These are phyloP conservation scores for Ammospiza maritima DNA, from an alignment of 2,797 vertebrate genomes.

Conservation along the genomic window DNA sequence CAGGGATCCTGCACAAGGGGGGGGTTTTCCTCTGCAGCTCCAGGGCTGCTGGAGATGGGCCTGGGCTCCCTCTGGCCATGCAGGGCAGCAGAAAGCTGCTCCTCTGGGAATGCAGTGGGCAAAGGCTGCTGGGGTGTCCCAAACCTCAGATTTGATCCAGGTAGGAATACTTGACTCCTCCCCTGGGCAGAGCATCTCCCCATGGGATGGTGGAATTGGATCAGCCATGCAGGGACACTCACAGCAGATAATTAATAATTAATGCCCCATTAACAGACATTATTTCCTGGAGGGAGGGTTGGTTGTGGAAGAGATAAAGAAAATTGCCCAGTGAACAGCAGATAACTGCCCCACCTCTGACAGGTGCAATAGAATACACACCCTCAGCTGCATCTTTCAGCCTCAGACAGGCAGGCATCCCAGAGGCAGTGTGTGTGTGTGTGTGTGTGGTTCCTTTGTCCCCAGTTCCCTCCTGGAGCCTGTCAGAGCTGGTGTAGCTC, in stretches of 20 bases:
- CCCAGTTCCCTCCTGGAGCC: rapidly evolving
- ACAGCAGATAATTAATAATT: not conserved
- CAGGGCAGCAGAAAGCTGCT: not conserved
- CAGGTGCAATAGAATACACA: not conserved
- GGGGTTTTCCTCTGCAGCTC: not conserved
- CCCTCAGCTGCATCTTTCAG: not conserved
- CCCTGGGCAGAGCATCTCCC: not conserved
- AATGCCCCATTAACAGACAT: not conserved
- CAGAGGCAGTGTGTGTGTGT: not conserved
- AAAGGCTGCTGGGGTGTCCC: not conserved
- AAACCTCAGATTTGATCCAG: not conserved
- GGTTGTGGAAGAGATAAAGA: not conserved
- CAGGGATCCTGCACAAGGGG: not conserved
- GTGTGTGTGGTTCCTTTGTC: not conserved
- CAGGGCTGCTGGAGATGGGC: not conserved
- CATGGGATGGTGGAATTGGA: not conserved
- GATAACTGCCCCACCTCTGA: not conserved
- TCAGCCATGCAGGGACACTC: not conserved
- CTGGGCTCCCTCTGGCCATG: not conserved
- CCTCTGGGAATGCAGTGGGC: not conserved
- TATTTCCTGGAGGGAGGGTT: not conserved
- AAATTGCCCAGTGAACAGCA: not conserved
- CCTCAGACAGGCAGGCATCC: not conserved
- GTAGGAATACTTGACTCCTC: not conserved
- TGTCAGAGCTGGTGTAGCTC: rapidly evolving